Conservation (phyloP, 2,888 invertebrate species). For the Hyppa rectilinea region DNA sequence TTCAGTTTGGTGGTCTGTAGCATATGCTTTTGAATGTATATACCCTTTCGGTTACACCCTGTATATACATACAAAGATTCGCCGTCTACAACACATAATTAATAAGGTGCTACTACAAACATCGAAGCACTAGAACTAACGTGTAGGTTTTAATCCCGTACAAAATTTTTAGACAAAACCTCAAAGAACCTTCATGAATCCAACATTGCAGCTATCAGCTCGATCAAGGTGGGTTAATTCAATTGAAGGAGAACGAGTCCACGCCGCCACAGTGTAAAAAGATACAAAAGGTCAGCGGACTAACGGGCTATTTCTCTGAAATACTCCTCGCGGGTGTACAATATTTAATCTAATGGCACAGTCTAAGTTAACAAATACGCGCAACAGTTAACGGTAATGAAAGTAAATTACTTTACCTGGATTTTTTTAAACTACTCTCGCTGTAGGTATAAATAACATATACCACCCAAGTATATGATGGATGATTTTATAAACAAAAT, state of each 20-base stretch:
- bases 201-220: slow-evolving; percentile 6
- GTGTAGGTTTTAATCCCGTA: neutral
- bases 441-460: neutral
- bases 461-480: neutral
- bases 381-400: neutral
- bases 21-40: too few relatives aligned
- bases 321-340: neutral
- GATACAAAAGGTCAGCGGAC: slow-evolving; percentile 17
- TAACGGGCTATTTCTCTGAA: neutral
- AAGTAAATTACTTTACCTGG: neutral
- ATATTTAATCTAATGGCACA: neutral
- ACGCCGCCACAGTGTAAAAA: neutral
- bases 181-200: slow-evolving; percentile 4
- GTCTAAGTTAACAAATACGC: neutral
- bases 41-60: too few relatives aligned
- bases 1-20: too few relatives aligned
- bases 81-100: neutral
- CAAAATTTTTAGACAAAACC: neutral
- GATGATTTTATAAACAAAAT: neutral
- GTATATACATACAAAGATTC: too few relatives aligned
- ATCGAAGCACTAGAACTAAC: neutral
- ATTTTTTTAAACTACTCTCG: neutral
- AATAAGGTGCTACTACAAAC: neutral
- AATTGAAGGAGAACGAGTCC: slow-evolving; percentile 24
- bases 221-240: slow-evolving; percentile 34